phyloP scores from a whole-genome alignment of 2,888 invertebrate genomes.

The Criorhina ranunculi region DNA sequence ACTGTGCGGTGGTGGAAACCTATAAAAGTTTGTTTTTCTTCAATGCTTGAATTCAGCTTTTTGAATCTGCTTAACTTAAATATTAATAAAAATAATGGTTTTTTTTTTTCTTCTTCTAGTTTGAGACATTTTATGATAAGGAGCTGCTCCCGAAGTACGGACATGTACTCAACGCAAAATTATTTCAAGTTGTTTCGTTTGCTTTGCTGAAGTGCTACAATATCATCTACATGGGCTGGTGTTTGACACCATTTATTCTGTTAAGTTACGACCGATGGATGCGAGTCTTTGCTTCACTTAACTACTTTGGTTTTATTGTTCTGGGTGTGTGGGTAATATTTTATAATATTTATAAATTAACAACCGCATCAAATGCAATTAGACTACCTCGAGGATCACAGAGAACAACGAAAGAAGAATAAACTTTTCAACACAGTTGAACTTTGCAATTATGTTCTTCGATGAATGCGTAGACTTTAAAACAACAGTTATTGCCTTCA shows the following conservation, averaged over 20 bases:
- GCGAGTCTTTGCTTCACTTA: constrained; percentile 87
- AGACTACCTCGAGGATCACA: background rate
- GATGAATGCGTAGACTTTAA: background rate
- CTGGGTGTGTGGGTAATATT: constrained; percentile 87
- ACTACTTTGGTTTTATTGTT: constrained; percentile 89
- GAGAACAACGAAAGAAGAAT: background rate
- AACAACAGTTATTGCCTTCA: constrained; percentile 1
- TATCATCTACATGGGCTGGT: constrained; percentile 93
- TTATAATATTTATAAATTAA: constrained; percentile 77
- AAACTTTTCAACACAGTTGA: background rate
- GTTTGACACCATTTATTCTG: constrained; percentile 90
- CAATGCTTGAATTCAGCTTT: too few species aligned
- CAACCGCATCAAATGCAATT: background rate
- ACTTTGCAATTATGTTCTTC: background rate
- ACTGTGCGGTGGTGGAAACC: too few species aligned
- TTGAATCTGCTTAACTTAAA: background rate
- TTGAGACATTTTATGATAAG: constrained; percentile 79
- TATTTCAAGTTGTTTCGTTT: constrained; percentile 85
- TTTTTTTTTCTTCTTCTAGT: constrained; percentile 75
- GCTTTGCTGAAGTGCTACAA: constrained; percentile 89
- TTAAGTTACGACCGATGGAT: constrained; percentile 90
- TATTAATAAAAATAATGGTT: too few species aligned
- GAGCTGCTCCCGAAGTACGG: constrained; percentile 79
- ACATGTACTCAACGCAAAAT: constrained; percentile 77
- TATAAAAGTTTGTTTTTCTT: too few species aligned